Evolutionary conservation across 2,888 invertebrate species (phyloP), one percentile per base, ranked within the genome.

Genomic region (Ormyrus labotus): DNA sequence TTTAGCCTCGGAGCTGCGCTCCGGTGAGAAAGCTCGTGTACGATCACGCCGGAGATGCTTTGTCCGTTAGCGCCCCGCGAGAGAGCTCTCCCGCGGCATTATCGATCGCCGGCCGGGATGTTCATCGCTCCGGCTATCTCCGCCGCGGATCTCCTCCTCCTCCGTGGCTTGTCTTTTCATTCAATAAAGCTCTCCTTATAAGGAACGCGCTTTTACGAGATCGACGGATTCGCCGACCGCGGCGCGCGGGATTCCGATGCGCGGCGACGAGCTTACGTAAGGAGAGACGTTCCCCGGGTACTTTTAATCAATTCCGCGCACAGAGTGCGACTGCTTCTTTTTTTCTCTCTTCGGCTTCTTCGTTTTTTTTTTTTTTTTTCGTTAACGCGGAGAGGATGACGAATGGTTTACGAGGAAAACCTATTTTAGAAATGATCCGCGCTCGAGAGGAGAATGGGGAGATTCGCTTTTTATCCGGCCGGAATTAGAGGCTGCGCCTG

Each of bases 111-210:
- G 34, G 34, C 34, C 34, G 34, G 75, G 80, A 80, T 76, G 76
- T 67, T 76, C 75, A 76, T 76, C 76, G 76, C 65, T 75, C 48
- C 47, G 60, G 47, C 61, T 68, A 13, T 70, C 70, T 19, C 2
- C 13, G 57, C 69, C 63, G 34, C 8, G 9, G 48, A 58, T 61
- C 55, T 70, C 58, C 58, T 11, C 13, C 48, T 68, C 55, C 7
- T 13, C 1, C 1, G 7, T 65, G 57, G 10, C 64, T 45, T 19
- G 6, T 76, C 55, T 55, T 69, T 75, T 69, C 68, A 61, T 73
- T 63, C 76, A 68, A 72, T 80, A 67, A 72, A 70, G 53, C 67
- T 63, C 64, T 70, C 76, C 75, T 80, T 76, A 60, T 58, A 71
- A 76, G 76, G 71, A 53, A 67, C n/a, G 48, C 19, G 55, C 60